phyloP scores from a whole-genome alignment of 2,113 vertebrate genomes.

The Ellobius talpinus region DNA sequence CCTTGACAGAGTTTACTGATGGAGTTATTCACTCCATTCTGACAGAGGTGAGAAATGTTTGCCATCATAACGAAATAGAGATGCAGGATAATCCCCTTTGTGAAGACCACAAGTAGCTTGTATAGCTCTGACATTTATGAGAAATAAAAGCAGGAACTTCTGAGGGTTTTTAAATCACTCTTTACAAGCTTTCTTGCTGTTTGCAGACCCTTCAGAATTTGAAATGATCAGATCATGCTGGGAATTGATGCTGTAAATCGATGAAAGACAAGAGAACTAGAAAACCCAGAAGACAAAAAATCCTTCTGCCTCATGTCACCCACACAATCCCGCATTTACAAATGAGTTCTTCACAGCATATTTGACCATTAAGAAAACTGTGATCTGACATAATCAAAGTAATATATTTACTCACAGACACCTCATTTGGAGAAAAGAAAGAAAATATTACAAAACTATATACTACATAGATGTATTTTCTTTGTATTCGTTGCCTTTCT shows the following conservation, averaged over 20 bases:
- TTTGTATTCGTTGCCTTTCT: not conserved
- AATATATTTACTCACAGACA: not conserved
- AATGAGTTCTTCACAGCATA: not conserved
- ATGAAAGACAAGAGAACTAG: constrained; percentile 58
- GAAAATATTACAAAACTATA: not conserved
- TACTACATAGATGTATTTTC: not conserved
- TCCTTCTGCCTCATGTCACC: not conserved
- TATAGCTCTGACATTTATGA: constrained; percentile 73
- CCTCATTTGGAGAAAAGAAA: not conserved
- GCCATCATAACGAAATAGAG: constrained; percentile 64
- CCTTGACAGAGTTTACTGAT: constrained; percentile 22
- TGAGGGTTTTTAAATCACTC: constrained; percentile 71
- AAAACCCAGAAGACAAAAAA: constrained; percentile 49
- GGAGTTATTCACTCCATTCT: constrained; percentile 35
- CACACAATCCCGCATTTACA: not conserved
- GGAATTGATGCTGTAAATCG: constrained; percentile 70
- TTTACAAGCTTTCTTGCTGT: constrained; percentile 75
- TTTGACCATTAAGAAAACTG: constrained; percentile 17
- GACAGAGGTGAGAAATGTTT: constrained; percentile 65
- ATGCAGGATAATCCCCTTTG: constrained; percentile 47
- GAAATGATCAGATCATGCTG: constrained; percentile 69
- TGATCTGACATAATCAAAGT: constrained; percentile 7
- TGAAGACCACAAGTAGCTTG: constrained; percentile 60
- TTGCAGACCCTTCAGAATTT: constrained; percentile 70
- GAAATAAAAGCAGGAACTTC: constrained; percentile 70